A percentile compares a stretch with the other conserved stretches of the same genome.
Evolutionary conservation across 2,113 vertebrate species (phyloP).

Genomic region (Urocolius indicus): DNA sequence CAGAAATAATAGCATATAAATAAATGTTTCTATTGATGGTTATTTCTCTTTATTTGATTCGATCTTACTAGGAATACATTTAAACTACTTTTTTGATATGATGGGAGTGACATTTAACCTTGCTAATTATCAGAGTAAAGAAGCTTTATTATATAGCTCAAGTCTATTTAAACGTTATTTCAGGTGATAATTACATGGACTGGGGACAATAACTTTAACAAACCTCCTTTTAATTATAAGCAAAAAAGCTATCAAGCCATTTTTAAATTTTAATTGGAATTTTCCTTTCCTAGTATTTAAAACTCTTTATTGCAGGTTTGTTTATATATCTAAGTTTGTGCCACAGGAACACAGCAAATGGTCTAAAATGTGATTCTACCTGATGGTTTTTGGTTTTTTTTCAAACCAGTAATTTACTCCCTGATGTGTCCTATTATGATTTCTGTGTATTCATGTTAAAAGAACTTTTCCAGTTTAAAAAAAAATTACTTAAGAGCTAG

Average conservation of each 20-base stretch:
- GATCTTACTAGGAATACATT: neutral
- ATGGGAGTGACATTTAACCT: constrained; percentile 10
- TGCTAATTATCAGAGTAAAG: neutral
- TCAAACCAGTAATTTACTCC: neutral
- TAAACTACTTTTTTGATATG: neutral
- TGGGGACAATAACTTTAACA: neutral
- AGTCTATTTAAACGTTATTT: neutral
- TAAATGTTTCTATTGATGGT: neutral
- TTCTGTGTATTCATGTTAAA: neutral
- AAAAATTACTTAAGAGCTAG: neutral
- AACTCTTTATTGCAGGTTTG: neutral
- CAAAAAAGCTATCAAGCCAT: neutral
- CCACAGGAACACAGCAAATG: neutral
- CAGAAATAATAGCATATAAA: neutral
- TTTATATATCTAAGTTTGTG: neutral
- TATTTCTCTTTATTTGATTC: neutral
- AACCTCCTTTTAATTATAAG: constrained; percentile 37
- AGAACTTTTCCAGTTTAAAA: neutral
- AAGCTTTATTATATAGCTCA: neutral
- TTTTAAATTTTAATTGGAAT: neutral
- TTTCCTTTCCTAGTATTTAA: neutral
- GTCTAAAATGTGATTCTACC: neutral
- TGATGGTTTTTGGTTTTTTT: neutral
- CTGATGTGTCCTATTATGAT: neutral
- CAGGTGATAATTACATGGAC: neutral